Evolutionary conservation across 2,888 invertebrate genomes (phyloP), one percentile per base, ranked within the genome.

Genomic region (Sisyra nigra): DNA sequence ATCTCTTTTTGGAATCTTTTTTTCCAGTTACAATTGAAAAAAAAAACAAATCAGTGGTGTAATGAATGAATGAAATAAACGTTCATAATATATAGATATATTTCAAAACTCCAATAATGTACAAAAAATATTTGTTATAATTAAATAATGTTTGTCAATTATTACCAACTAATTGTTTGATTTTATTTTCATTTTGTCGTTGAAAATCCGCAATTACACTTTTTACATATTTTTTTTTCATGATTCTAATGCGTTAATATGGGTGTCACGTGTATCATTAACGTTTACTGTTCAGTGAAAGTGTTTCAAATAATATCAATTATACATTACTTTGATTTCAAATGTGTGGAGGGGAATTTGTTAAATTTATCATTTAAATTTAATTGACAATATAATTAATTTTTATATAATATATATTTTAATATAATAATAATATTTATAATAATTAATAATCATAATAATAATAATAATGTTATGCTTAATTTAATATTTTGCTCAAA

Each of bases 91-190:
- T 69, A 69, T 69, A 68, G 68, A 73, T 75, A 74, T 74, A 74
- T 74, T 74, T 74, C 70, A 74, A 74, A 74, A 74, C 72, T 74
- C 64, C 64, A 66, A 74, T 74, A 75, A 74, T 75, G 75, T 75
- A 75, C 75, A 75, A 75, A 75, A 75, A 74, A 75, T 75, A 74
- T 74, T 71, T 74, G 73, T 24, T 24, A 73, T 72, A 65, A 63
- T 65, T 63, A 64, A 64, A 63, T 63, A 60, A 63, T 61, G 61
- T 60, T 24, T 73, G 72, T 71, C 71, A 71, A 62, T 62, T 62
- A 41, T 24, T 24, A 24, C 7, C 24, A 24, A 24, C 24, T 24
- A 24, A 24, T 24, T 24, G 3, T 24, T 24, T 24, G 24, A 24
- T 24, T 24, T 24, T 24, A 24, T 24, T 7, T 24, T 24, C 24